Conservation (phyloP, 37 sponge, comb jelly and placozoan genomes). For the Hexactinellida sp. region DNA sequence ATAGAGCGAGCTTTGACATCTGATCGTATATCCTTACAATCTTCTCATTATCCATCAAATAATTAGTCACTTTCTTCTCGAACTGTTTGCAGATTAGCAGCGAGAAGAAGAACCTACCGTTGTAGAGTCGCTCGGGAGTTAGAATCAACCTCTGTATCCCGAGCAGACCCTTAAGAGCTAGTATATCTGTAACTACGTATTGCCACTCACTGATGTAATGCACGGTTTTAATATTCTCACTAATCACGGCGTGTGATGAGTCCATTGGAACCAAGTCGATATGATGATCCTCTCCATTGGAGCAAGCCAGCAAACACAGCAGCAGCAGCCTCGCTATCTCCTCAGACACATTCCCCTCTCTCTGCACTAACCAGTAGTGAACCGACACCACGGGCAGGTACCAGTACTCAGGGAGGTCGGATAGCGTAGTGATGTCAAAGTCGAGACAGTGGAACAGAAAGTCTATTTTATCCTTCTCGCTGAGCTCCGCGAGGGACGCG, state of each 20-base stretch:
- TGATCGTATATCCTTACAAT: not conserved
- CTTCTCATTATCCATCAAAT: not conserved
- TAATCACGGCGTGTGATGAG: not conserved
- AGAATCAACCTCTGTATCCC: not conserved
- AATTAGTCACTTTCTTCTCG: not conserved
- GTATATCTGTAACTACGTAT: not conserved
- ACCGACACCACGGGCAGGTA: not conserved
- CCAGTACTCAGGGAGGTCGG: not conserved
- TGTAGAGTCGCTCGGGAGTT: not conserved
- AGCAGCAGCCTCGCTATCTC: not conserved
- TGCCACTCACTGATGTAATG: not conserved
- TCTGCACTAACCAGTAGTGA: not conserved
- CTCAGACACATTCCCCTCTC: not conserved
- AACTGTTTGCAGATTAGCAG: not conserved
- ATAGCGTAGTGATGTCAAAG: not conserved
- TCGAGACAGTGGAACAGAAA: conserved; percentile 7
- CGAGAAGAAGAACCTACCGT: not conserved
- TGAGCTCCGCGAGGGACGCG: not conserved
- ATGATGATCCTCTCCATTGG: conserved; percentile 6
- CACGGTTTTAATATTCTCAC: not conserved
- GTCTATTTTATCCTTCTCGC: not conserved
- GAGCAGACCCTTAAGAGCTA: not conserved
- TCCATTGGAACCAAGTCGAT: not conserved
- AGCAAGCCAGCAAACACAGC: not conserved
- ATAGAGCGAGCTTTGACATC: not conserved